Percentiles rank a stretch among this genome's conserved stretches.
Conservation (phyloP, 2,113 vertebrate genomes). For the Oncorhynchus kisutch region DNA sequence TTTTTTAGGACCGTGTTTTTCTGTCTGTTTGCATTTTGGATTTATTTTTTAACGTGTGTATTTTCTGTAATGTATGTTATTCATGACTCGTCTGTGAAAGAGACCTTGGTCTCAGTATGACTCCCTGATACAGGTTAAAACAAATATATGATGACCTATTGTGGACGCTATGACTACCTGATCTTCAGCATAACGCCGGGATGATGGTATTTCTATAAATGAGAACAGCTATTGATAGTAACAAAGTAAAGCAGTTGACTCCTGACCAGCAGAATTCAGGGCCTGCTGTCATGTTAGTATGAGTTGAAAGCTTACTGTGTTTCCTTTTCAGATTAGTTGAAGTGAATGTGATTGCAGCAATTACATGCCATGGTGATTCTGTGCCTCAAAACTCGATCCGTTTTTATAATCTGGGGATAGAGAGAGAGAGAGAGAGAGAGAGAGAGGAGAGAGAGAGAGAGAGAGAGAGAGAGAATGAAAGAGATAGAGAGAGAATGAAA, state of each 20-base stretch:
- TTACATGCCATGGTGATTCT: constrained; percentile 30
- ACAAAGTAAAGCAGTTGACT: constrained; percentile 3
- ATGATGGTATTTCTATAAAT: background rate
- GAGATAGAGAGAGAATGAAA: too few relatives aligned
- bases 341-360: constrained; percentile 24
- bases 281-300: background rate
- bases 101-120: too few relatives aligned
- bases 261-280: constrained; percentile 1
- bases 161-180: constrained; percentile 4
- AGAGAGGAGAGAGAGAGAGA: background rate
- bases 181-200: background rate
- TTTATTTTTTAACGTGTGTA: too few relatives aligned
- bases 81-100: too few relatives aligned
- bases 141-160: background rate
- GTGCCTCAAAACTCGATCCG: constrained; percentile 17
- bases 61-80: too few relatives aligned
- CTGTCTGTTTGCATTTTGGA: too few relatives aligned
- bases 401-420: constrained; percentile 15
- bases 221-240: background rate
- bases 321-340: constrained; percentile 18
- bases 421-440: background rate
- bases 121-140: too few relatives aligned
- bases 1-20: too few relatives aligned
- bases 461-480: too few relatives aligned
- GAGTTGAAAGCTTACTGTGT: constrained; percentile 6